phyloP scores from a whole-genome alignment of 2,888 invertebrate species.

The Drosophila sordidula region DNA sequence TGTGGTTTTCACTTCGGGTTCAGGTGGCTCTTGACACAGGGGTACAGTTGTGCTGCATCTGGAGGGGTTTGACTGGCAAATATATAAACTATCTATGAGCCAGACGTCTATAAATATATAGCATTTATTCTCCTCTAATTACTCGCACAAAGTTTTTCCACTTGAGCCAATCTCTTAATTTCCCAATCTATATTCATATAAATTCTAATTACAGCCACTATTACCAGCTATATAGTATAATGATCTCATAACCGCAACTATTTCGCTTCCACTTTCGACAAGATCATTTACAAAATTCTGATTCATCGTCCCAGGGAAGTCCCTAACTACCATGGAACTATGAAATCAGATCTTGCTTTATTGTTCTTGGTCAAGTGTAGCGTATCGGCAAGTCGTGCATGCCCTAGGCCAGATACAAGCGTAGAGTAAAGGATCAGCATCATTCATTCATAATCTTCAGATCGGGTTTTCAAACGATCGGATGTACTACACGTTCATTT shows the following conservation, averaged over 20 bases:
- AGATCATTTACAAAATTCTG: conserved; percentile 14
- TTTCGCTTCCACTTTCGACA: background rate
- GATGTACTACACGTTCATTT: conserved; percentile 11
- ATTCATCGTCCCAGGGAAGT: conserved; percentile 4
- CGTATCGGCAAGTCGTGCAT: conserved; percentile 14
- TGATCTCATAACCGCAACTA: conserved; percentile 14
- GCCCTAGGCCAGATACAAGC: background rate
- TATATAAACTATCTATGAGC: too few species aligned
- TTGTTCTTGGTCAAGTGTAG: background rate
- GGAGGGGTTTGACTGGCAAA: background rate
- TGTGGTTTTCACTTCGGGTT: conserved; percentile 1
- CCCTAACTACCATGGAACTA: background rate
- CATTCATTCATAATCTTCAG: conserved; percentile 29
- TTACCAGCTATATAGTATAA: background rate
- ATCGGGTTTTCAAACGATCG: conserved; percentile 45
- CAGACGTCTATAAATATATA: too few species aligned
- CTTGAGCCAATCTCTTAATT: background rate
- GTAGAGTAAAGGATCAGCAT: conserved; percentile 17
- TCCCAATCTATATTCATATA: background rate
- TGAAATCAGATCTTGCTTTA: background rate
- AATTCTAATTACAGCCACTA: background rate
- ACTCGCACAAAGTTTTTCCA: too few species aligned
- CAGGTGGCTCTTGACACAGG: background rate
- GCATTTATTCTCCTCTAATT: too few species aligned
- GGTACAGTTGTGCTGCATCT: conserved; percentile 42